phyloP scores from a whole-genome alignment of 2,113 vertebrate species.

The Etheostoma spectabile region DNA sequence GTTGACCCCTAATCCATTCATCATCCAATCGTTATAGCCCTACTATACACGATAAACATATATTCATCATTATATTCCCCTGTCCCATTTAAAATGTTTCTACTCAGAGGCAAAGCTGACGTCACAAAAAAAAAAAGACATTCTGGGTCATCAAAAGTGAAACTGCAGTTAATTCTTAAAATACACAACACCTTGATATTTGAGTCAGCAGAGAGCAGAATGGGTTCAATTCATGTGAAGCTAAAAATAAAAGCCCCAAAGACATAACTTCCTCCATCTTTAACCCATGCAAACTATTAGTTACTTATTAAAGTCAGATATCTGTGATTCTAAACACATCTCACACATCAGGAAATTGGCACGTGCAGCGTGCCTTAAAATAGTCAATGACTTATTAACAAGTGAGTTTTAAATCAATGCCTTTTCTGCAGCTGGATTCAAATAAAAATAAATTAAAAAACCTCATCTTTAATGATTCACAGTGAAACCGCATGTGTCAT shows the following conservation, averaged over 20 bases:
- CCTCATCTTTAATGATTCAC: not conserved
- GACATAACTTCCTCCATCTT: not conserved
- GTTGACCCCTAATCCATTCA: not conserved
- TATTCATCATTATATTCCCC: not conserved
- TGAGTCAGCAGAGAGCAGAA: constrained; percentile 15
- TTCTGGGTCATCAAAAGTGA: constrained; percentile 1
- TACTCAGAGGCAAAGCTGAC: not conserved
- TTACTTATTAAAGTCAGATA: not conserved
- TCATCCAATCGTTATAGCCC: not conserved
- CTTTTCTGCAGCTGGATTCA: not conserved
- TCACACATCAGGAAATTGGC: not conserved
- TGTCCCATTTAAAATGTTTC: not conserved
- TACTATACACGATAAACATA: not conserved
- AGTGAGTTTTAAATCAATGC: constrained; percentile 36
- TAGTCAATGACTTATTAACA: constrained; percentile 58
- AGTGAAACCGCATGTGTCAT: not conserved
- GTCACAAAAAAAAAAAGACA: not conserved
- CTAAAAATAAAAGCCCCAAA: constrained; percentile 45
- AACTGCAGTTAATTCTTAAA: constrained; percentile 5
- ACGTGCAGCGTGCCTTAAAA: constrained; percentile 32
- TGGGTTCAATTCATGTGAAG: constrained; percentile 12
- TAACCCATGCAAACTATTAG: constrained; percentile 12
- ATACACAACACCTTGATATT: not conserved
- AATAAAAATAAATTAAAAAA: not conserved
- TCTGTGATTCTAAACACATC: not conserved